These are phyloP conservation scores for Hirtodrosophila cameraria DNA, from an alignment of 2,888 invertebrate genomes.

Conservation along the genomic window DNA sequence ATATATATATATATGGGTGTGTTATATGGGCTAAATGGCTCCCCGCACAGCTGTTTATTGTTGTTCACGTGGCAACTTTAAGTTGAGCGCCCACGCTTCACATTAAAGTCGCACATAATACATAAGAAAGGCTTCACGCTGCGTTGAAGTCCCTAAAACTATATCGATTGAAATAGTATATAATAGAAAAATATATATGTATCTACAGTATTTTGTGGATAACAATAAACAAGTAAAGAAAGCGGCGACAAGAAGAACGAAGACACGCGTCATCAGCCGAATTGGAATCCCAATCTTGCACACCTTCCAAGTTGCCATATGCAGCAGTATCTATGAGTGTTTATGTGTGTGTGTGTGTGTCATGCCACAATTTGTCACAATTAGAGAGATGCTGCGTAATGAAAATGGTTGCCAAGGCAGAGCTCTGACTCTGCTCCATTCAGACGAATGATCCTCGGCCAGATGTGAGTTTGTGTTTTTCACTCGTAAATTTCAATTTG, in stretches of 20 bases:
- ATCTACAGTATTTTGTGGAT: constrained; percentile 37
- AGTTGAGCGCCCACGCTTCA: constrained; percentile 14
- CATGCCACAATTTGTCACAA: constrained; percentile 62
- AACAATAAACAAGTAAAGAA: constrained; percentile 45
- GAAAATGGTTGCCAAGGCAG: constrained; percentile 34
- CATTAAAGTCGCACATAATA: constrained; percentile 30
- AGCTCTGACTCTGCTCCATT: background rate
- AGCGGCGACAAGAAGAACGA: constrained; percentile 7
- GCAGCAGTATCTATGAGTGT: background rate
- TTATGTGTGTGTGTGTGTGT: background rate
- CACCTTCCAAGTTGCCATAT: constrained; percentile 3
- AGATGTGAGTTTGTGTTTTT: background rate
- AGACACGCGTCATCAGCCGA: constrained; percentile 10
- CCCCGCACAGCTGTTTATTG: constrained; percentile 36
- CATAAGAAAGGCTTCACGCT: constrained; percentile 21
- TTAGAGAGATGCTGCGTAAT: constrained; percentile 44
- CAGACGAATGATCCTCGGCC: too few species aligned
- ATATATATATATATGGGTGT: background rate
- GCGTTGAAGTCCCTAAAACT: constrained; percentile 28
- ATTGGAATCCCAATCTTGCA: constrained; percentile 11
- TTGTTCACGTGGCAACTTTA: constrained; percentile 28
- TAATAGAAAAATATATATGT: constrained; percentile 47
- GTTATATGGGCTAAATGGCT: background rate
- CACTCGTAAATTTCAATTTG: constrained; percentile 71
- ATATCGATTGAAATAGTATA: constrained; percentile 33